phyloP scores from a whole-genome alignment of 1,140 invertebrate species.

The Trissolcus basalis region DNA sequence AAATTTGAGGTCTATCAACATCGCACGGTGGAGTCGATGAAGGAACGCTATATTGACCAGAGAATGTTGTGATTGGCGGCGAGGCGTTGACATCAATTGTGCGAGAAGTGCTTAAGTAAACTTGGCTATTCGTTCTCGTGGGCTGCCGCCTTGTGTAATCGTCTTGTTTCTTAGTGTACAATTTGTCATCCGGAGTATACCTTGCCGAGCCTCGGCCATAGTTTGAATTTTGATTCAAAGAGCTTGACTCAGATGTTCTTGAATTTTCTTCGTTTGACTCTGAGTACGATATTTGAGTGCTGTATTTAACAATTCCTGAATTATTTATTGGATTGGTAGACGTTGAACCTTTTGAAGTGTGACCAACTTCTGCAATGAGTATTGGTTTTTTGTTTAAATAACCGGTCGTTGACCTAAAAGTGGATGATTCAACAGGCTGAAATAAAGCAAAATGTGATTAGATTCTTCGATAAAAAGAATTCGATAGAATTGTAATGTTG shows the following conservation, averaged over 20 bases:
- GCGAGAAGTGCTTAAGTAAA: slow-evolving; percentile 30
- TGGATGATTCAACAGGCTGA: slow-evolving; percentile 53
- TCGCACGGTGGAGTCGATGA: slow-evolving; percentile 55
- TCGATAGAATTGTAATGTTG: background rate
- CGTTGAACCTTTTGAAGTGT: slow-evolving; percentile 15
- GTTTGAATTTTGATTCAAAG: slow-evolving; percentile 22
- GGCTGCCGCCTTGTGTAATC: slow-evolving; percentile 27
- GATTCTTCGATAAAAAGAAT: background rate
- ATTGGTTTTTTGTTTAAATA: slow-evolving; percentile 63
- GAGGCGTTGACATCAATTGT: slow-evolving; percentile 41
- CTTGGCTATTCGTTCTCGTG: slow-evolving; percentile 8
- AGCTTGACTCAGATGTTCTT: slow-evolving; percentile 7
- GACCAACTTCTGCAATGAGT: slow-evolving; percentile 32
- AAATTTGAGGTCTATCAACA: slow-evolving; percentile 24
- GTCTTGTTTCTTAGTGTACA: slow-evolving; percentile 22
- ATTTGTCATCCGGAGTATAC: slow-evolving; percentile 59
- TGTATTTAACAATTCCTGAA: slow-evolving; percentile 15
- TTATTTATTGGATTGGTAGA: slow-evolving; percentile 21
- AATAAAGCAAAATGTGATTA: slow-evolving; percentile 22
- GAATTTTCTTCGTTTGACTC: slow-evolving; percentile 25
- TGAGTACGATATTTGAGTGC: slow-evolving; percentile 26
- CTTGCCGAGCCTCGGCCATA: slow-evolving; percentile 63
- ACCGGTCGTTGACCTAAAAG: slow-evolving; percentile 52
- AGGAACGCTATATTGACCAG: slow-evolving; percentile 45
- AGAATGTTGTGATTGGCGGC: slow-evolving; percentile 59